Conservation (phyloP, 2,888 invertebrate genomes). For the Hirtodrosophila alboralis region DNA sequence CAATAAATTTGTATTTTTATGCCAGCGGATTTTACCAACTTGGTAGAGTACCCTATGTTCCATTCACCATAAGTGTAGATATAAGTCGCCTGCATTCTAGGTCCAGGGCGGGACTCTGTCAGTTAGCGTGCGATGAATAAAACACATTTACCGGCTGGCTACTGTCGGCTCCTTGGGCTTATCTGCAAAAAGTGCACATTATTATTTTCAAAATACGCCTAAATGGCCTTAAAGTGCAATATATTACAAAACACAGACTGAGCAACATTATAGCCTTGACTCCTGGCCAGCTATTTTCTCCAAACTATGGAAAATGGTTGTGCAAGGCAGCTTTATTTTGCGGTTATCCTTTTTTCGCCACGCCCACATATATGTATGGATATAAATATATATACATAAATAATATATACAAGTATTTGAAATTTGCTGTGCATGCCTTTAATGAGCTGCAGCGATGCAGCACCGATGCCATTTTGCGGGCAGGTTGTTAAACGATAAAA, state of each 20-base stretch:
- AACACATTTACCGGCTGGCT: too few species aligned
- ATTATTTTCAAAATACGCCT: conserved; percentile 56
- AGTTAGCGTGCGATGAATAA: too few species aligned
- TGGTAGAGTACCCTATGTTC: too few species aligned
- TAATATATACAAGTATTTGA: conserved; percentile 18
- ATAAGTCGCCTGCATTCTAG: neutral
- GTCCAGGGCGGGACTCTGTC: too few species aligned
- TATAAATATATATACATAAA: conserved; percentile 14
- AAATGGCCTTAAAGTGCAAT: conserved; percentile 59
- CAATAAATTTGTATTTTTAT: conserved; percentile 42
- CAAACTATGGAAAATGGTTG: conserved; percentile 9
- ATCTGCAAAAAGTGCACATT: conserved; percentile 44
- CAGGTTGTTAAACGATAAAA: conserved; percentile 50
- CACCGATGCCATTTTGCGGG: conserved; percentile 61
- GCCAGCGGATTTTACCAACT: conserved; percentile 11
- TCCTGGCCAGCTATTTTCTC: neutral
- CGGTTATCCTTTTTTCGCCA: conserved; percentile 12
- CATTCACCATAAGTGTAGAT: too few species aligned
- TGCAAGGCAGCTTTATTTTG: conserved; percentile 6
- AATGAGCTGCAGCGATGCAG: conserved; percentile 67
- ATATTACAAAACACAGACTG: conserved; percentile 36
- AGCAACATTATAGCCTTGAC: conserved; percentile 36
- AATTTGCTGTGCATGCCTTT: conserved; percentile 62
- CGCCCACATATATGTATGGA: conserved; percentile 9
- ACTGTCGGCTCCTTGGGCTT: conserved; percentile 16